Base-by-base conservation (phyloP, 2,888 invertebrate species). In the Heliconius aoede region DNA sequence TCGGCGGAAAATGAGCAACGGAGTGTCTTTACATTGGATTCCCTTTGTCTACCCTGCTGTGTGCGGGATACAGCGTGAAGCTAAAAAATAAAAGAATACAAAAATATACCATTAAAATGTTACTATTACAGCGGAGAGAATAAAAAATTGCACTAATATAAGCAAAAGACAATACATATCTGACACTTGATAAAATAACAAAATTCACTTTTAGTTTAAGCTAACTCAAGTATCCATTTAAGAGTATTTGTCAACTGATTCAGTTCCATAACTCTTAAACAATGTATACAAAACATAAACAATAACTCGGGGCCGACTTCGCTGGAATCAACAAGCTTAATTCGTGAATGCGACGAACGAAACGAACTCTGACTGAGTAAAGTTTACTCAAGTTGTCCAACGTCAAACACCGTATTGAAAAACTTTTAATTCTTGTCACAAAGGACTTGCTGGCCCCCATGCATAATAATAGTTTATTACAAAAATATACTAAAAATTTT, bases 271-370 rank as follows among this genome's bases (percentile, higher is more conserved):
- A 81, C 80, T 80, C 78, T 77, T 73, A 73, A 82, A 82, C 82
- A 81, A 80, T 80, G 81, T 78, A 81, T 74, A 81, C 80, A 81
- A 80, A 82, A 80, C 80, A 78, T 80, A 81, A 83, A 83, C 80
- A 81, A 80, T 81, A 80, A 80, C 79, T 80, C 72, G 73, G 69
- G 81, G 74, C 77, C 74, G 79, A 79, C 81, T 81, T 79, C 78
- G 78, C 72, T 79, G 78, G 79, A 79, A 80, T 81, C 79, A 81
- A 80, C 81, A 79, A 81, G 80, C 80, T 82, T 76, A 81, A 81
- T 81, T 80, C 75, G 74, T 67, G 78, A 81, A 81, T 80, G 76
- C 76, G 79, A 79, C 75, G 77, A 74, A 73, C 77, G 76, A 80
- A 80, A 79, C 76, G 75, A 79, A 80, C 80, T 80, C 73, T 73